Evolutionary conservation across 2,113 vertebrate species (phyloP), one percentile per base, ranked within the genome.

Genomic region (Excalfactoria chinensis): DNA sequence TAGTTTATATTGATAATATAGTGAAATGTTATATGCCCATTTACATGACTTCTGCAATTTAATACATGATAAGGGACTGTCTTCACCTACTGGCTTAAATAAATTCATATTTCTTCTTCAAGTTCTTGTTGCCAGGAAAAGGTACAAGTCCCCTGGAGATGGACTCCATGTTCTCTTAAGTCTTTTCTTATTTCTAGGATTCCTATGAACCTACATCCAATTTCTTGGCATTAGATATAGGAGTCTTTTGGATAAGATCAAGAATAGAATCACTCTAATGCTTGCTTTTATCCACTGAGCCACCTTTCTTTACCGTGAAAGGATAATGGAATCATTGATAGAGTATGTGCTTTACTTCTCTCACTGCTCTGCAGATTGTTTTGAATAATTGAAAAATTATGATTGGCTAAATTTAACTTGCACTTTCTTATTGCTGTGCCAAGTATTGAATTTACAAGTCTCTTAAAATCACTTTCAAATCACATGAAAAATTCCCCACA

Each of bases 361-460:
- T 77, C 55, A 64, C 79, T 93, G 83, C 51, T 85, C 60, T 5
- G 1, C n/a, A 0, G 76, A 76, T 74, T 94, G 71, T 93, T 96
- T 93, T 94, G 93, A 94, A 71, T 94, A 91, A 93, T 51, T 91
- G 84, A 86, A 93, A 92, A 96, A 59, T 77, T 84, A 89, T 26
- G 28, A 87, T 83, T 83, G 82, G 28, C 63, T 89, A 67, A 60
- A 89, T 94, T 83, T 83, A 94, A 68, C 75, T 77, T 73, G 51
- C 75, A 60, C 35, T 88, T 80, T 88, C 64, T 88, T 78, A 58
- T 55, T 87, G 68, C 41, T 40, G 59, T n/a, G 72, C 30, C 4
- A 16, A 66, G 37, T 49, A 37, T 44, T 84, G 84, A 64, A 1
- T 1, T 56, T 48, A 49, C 2, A 13, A 63, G 56, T 76, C 59